Evolutionary conservation across 2,113 vertebrate species (phyloP).

Genomic region (Lota lota): DNA sequence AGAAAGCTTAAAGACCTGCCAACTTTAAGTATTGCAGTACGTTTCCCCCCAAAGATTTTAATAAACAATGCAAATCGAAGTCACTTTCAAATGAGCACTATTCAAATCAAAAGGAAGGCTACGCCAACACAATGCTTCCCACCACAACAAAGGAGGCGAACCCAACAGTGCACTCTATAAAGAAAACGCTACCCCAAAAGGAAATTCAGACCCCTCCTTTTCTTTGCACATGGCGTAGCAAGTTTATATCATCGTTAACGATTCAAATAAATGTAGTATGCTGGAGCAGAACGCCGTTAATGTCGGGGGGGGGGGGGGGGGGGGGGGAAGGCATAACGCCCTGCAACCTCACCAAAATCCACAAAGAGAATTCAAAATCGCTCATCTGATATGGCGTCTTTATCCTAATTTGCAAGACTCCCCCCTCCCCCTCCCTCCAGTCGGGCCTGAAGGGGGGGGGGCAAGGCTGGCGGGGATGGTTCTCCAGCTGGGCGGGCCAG

Average conservation of each 20-base stretch:
- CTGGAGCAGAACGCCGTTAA: slow-evolving; percentile 5
- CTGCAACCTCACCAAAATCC: slow-evolving; percentile 37
- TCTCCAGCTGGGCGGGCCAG: slow-evolving; percentile 48
- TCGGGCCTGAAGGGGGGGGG: slow-evolving; percentile 18
- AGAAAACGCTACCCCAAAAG: slow-evolving; percentile 1
- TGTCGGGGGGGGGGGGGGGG: slow-evolving; percentile 17
- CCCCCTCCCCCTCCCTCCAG: slow-evolving; percentile 46
- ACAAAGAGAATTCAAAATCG: slow-evolving; percentile 47
- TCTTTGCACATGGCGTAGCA: slow-evolving; percentile 1
- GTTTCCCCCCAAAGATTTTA: slow-evolving; percentile 13
- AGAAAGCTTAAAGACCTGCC: slow-evolving; percentile 50
- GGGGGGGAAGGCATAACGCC: too few relatives aligned
- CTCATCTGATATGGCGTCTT: slow-evolving; percentile 43
- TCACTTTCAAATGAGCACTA: slow-evolving; percentile 25
- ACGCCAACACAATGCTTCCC: not conserved
- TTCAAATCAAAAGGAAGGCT: slow-evolving; percentile 24
- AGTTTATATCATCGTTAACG: slow-evolving; percentile 17
- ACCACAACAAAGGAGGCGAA: slow-evolving; percentile 25
- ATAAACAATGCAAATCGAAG: slow-evolving; percentile 10
- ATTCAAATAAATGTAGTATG: slow-evolving; percentile 23
- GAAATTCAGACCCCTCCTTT: slow-evolving; percentile 10
- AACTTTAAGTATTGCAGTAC: slow-evolving; percentile 37
- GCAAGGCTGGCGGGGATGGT: slow-evolving; percentile 40
- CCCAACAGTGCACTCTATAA: slow-evolving; percentile 26
- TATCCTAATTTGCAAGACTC: slow-evolving; percentile 54